Base-by-base conservation (phyloP, 2,113 vertebrate species). In the Nanorana parkeri region DNA sequence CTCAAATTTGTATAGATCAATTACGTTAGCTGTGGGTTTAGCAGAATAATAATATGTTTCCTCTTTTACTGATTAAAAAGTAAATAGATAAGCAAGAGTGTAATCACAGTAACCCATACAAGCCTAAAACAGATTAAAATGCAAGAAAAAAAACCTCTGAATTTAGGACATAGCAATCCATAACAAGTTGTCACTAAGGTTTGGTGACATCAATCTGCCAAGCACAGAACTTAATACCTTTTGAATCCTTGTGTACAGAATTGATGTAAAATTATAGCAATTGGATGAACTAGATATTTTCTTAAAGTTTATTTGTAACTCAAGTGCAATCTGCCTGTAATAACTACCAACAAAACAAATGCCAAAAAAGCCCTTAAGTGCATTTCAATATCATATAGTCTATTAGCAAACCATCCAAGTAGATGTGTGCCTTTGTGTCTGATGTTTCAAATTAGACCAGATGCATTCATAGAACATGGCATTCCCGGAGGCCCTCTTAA, bases 21-120 rank as follows among this genome's bases (percentile, higher is more conserved):
- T 78, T 58, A 68, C 52, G 68, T 79, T 66, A 79, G 21, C 55
- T 21, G 47, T n/a, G 66, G 54, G 29, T 71, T 79, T 80, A 61
- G 66, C 17, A 23, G 26, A 68, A 56, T 41, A 68, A 56, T 67
- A 36, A 78, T 26, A 29, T 67, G 19, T 61, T 68, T 78, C 24
- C 21, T 26, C 36, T 69, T 56, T 67, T 52, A 21, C 47, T 67
- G 20, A 23, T 55, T 17, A n/a, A 41, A 26, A 69, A 68, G 11
- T 17, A 67, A 68, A 68, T 58, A 71, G 54, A 69, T 51, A 69
- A 68, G 55, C 21, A 61, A 60, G 60, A 19, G 6, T 61, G 29
- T 51, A 61, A 80, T 69, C 78, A 61, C 28, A 24, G n/a, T 21
- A 68, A 68, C 36, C 64, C 54, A 79, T 47, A 36, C 36, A 61